A percentile compares a stretch with the other conserved stretches of the same genome.
Evolutionary conservation across 2,113 vertebrate genomes (phyloP).

Genomic region (Triplophysa dalaica): DNA sequence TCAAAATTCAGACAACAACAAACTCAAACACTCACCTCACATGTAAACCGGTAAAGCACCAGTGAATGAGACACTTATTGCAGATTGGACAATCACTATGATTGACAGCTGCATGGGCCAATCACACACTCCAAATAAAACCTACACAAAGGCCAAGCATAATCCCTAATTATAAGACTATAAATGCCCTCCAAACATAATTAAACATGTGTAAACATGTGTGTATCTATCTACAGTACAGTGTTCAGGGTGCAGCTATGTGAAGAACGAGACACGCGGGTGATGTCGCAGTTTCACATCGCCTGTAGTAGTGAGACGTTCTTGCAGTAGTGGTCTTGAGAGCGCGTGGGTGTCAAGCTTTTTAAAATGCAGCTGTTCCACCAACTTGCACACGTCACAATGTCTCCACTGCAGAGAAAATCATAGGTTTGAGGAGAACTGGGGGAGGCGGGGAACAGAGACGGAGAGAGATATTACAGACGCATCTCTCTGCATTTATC

Average conservation of each 20-base stretch:
- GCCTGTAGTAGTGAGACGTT: conserved; percentile 66
- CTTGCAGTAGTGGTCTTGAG: conserved; percentile 71
- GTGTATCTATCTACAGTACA: neutral
- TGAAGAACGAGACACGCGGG: conserved; percentile 61
- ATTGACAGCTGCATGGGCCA: neutral
- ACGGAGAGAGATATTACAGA: conserved; percentile 62
- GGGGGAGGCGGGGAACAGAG: conserved; percentile 70
- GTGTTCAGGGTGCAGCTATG: conserved; percentile 36
- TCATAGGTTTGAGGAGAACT: conserved; percentile 77
- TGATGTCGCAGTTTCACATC: conserved; percentile 4
- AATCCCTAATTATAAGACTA: neutral
- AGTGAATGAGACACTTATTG: neutral
- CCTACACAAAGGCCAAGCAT: neutral
- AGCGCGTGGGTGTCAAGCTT: conserved; percentile 75
- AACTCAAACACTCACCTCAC: neutral
- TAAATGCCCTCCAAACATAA: neutral
- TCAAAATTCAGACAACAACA: neutral
- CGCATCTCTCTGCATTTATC: conserved; percentile 64
- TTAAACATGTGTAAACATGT: neutral
- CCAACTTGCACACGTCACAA: conserved; percentile 72
- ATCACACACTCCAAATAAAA: neutral
- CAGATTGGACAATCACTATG: neutral
- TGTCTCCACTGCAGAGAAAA: conserved; percentile 79
- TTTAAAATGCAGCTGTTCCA: conserved; percentile 81
- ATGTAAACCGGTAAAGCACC: too few relatives aligned